These are phyloP conservation scores for Anoplius nigerrimus DNA, from an alignment of 2,888 invertebrate species.

Conservation along the genomic window DNA sequence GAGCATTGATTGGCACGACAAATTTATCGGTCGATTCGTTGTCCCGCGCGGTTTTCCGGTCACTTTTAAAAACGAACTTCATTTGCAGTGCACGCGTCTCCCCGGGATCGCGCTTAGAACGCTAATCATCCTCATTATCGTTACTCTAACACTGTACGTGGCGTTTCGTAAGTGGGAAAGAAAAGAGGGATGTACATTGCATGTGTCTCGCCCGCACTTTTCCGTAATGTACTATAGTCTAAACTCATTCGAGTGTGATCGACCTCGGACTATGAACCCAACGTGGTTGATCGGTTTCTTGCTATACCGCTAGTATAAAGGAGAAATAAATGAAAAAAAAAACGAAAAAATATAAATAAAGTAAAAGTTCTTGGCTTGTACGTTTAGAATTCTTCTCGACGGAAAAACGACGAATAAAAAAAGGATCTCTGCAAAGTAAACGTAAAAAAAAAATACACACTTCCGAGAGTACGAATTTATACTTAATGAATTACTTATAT, in stretches of 20 bases:
- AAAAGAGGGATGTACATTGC: slow-evolving; percentile 37
- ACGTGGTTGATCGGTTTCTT: slow-evolving; percentile 23
- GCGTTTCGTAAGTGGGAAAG: slow-evolving; percentile 17
- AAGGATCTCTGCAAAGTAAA: slow-evolving; percentile 6
- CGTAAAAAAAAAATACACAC: slow-evolving; percentile 7
- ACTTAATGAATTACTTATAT: slow-evolving; percentile 38
- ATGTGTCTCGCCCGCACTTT: slow-evolving; percentile 28
- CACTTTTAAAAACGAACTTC: no score
- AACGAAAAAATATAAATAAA: no score
- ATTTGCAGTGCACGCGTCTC: neutral
- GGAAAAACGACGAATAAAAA: slow-evolving; percentile 5
- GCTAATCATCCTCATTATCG: no score
- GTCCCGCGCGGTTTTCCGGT: no score
- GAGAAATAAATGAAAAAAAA: no score
- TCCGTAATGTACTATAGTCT: slow-evolving; percentile 22
- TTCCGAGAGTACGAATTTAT: slow-evolving; percentile 47
- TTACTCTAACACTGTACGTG: slow-evolving; percentile 10
- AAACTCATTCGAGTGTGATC: slow-evolving; percentile 33
- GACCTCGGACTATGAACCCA: slow-evolving; percentile 19
- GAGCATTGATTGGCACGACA: no score
- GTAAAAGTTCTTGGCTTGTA: slow-evolving; percentile 32
- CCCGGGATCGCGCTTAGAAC: no score
- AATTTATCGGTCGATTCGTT: no score
- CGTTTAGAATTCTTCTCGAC: slow-evolving; percentile 31
- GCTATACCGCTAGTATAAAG: slow-evolving; percentile 1